A percentile compares a stretch with the other conserved stretches of the same genome.
Conservation (phyloP, 2,113 vertebrate genomes). For the Tetrao urogallus region DNA sequence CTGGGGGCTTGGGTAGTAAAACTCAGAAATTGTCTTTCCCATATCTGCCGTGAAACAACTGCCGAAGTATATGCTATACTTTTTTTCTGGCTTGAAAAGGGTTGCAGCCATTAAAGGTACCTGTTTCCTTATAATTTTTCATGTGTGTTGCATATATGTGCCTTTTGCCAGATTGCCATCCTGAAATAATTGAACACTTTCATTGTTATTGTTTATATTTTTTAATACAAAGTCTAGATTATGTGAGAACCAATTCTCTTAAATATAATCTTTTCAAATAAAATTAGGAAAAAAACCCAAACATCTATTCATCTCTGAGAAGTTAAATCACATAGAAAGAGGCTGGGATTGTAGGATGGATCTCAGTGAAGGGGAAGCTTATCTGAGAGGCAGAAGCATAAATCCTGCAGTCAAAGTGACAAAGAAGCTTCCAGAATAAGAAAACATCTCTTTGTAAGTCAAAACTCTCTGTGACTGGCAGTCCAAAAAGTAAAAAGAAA, state of each 20-base stretch:
- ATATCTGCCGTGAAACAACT: not conserved
- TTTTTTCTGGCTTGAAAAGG: not conserved
- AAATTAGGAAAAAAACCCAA: not conserved
- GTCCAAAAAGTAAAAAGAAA: not conserved
- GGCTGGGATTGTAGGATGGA: constrained; percentile 31
- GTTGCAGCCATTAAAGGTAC: not conserved
- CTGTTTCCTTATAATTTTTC: not conserved
- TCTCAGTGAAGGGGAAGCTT: constrained; percentile 25
- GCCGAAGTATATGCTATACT: not conserved
- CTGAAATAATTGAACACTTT: not conserved
- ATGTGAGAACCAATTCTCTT: not conserved
- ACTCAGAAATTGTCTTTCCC: not conserved
- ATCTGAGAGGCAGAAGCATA: constrained; percentile 19
- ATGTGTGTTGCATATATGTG: not conserved
- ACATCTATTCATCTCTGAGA: constrained; percentile 8
- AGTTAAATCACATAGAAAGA: constrained; percentile 45
- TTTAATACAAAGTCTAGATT: not conserved
- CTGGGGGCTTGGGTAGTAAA: not conserved
- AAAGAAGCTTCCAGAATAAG: constrained; percentile 46
- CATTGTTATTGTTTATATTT: constrained; percentile 7
- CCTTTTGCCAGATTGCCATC: not conserved
- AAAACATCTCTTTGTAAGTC: constrained; percentile 40
- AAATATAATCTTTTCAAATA: constrained; percentile 42
- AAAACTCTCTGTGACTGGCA: constrained; percentile 15
- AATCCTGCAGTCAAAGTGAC: constrained; percentile 39